phyloP scores from a whole-genome alignment of 2,888 invertebrate genomes.

The Priapulus caudatus region DNA sequence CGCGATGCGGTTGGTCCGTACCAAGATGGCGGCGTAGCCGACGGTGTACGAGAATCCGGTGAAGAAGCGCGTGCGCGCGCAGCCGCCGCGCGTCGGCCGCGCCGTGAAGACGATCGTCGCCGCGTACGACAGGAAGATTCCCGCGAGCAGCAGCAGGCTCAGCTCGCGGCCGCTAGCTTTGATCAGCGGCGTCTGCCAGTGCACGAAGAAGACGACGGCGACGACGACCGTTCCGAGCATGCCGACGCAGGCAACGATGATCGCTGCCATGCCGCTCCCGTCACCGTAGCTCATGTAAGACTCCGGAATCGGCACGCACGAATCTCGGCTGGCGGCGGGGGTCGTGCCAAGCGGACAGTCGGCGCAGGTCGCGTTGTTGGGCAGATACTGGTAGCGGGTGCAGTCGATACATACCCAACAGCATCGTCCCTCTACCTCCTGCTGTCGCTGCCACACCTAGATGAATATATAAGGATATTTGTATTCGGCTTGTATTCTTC shows the following conservation, averaged over 20 bases:
- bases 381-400: constrained; percentile 39
- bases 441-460: no score
- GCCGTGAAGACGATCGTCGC: constrained; percentile 46
- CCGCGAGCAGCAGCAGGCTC: constrained; percentile 41
- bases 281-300: constrained; percentile 42
- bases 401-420: constrained; percentile 46
- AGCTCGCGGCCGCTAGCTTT: constrained; percentile 47
- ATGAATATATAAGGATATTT: no score
- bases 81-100: constrained; percentile 41
- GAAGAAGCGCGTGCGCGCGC: constrained; percentile 44
- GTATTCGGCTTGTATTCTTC: no score
- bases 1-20: constrained; percentile 47
- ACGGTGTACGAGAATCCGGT: constrained; percentile 46
- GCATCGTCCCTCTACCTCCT: constrained; percentile 41
- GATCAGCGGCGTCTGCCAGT: constrained; percentile 46
- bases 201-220: constrained; percentile 42
- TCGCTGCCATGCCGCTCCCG: constrained; percentile 40
- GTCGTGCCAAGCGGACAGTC: constrained; percentile 39
- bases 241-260: constrained; percentile 39
- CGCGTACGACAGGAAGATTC: constrained; percentile 43
- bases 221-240: constrained; percentile 42
- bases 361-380: constrained; percentile 41
- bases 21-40: constrained; percentile 46
- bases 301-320: constrained; percentile 41
- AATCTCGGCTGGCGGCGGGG: constrained; percentile 31